Evolutionary conservation across 2,113 vertebrate genomes (phyloP), one percentile per base, ranked within the genome.

Genomic region (Sarotherodon lohbergeri): DNA sequence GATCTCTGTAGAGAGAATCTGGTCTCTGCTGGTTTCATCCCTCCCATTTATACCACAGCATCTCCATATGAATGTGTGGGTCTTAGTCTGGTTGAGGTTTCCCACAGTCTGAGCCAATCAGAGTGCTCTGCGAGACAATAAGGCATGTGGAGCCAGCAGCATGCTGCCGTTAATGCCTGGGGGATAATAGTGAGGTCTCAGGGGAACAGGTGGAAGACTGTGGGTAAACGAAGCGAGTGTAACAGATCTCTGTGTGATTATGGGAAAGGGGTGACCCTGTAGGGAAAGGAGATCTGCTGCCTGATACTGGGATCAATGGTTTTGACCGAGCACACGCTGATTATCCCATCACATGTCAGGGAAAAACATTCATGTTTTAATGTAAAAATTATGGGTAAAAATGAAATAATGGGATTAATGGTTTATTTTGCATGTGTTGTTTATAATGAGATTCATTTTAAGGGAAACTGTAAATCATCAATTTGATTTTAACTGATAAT

Each of bases 11-110:
- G 93, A 94, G 90, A 89, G 90, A 92, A 83, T 95, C 88, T 95
- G 95, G 84, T 93, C 59, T 94, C 71, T 90, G 63, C 86, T 90
- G 92, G 85, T 88, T 93, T 87, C 92, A 86, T 76, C 92, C 88
- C 94, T 94, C 91, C 90, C 95, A 93, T 95, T 96, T 96, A 96
- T 96, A 96, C 80, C 94, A 90, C 80, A 89, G 87, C 85, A 95
- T 96, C 95, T 95, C 91, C 95, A 95, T 96, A 94, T 96, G 85
- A 96, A 96, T 95, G 94, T 92, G 94, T 95, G 95, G 90, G 95
- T 95, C 91, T 91, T 13, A 78, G 85, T 88, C 88, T 94, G 81
- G 29, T 22, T 84, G 86, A 66, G 92, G 48, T 89, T 96, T 96
- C 95, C 89, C 96, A 96, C 95, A 95, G 79, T 96, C 71, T 91